Evolutionary conservation across 92 coral and sea anemone genomes (phyloP), one percentile per base, ranked within the genome.

Genomic region (Diadumene lineata): DNA sequence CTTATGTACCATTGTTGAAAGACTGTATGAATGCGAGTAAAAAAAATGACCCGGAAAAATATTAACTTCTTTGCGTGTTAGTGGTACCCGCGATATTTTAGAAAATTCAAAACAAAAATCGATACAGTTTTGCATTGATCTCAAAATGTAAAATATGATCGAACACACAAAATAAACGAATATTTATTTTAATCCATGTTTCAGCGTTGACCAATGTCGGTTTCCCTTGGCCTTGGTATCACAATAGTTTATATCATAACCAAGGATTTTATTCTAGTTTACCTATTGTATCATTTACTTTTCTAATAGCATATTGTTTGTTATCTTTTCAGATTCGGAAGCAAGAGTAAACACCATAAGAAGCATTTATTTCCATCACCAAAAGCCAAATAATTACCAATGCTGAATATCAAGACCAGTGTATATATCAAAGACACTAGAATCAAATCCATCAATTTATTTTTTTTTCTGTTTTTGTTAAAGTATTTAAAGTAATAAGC

Each of bases 301-400:
- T 44, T 44, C 10, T 44, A 17, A 44, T 44, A 9, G 51, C 51
- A 23, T 21, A 25, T 26, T 60, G 51, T 9, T 8, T 17, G 9
- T 44, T 44, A 44, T 19, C 31, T 58, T 61, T 51, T 26, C 80
- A 96, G 99, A 73, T 96, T 96, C 76, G 99, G 96, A 70, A 96
- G 99, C 84, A 96, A 96, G 82, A 91, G 96, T 77, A 96, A 96
- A 65, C 89, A 84, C 58, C 96, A 97, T 0, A 89, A 44, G 79
- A 92, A 87, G 81, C 99, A 96, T 67, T 96, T 96, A 83, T 96
- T 96, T 81, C 85, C 93, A 29, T 96, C 99, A 48, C 99, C 99
- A 46, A 96, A 88, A 97, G 57, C 92, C 56, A 96, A 94, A 76
- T 94, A 75, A 75, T 72, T 25, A 15, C 11, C 18, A 13, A 28